Conservation (phyloP, 1,140 invertebrate genomes). For the Sycobia sp. region DNA sequence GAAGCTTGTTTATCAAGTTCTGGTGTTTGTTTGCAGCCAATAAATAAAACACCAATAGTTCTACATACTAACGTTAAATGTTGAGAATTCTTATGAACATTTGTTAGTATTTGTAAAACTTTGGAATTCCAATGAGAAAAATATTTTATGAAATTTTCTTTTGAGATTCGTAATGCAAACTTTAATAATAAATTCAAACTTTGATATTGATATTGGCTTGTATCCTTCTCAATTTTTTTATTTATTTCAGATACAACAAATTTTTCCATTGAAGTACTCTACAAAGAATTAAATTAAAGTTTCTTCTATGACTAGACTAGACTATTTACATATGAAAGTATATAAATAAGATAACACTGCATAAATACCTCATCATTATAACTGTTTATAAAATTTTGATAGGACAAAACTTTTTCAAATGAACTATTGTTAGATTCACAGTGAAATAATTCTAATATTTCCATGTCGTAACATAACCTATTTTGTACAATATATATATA, state of each 20-base stretch:
- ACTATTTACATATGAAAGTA: too few species aligned
- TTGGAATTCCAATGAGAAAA: constrained; percentile 17
- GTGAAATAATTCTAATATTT: constrained; percentile 10
- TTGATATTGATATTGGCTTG: constrained; percentile 7
- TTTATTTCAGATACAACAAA: constrained; percentile 13
- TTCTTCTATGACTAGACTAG: too few species aligned
- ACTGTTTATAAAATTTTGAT: too few species aligned
- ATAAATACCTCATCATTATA: too few species aligned
- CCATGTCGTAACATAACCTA: constrained; percentile 21
- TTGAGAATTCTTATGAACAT: neutral
- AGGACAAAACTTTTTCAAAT: neutral
- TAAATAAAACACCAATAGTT: constrained; percentile 7
- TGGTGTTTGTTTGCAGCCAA: neutral
- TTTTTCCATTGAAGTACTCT: constrained; percentile 7
- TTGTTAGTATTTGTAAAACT: constrained; percentile 15
- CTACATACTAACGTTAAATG: neutral
- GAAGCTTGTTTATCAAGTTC: constrained; percentile 27
- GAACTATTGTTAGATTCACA: neutral
- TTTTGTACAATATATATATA: too few species aligned
- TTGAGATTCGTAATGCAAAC: neutral
- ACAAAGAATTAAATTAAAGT: neutral
- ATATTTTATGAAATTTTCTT: constrained; percentile 13
- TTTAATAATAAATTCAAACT: constrained; percentile 14
- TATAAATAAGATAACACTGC: too few species aligned
- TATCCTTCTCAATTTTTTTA: constrained; percentile 10